These are phyloP conservation scores for Tragelaphus oryx DNA, from an alignment of 2,797 vertebrate genomes.

Conservation along the genomic window DNA sequence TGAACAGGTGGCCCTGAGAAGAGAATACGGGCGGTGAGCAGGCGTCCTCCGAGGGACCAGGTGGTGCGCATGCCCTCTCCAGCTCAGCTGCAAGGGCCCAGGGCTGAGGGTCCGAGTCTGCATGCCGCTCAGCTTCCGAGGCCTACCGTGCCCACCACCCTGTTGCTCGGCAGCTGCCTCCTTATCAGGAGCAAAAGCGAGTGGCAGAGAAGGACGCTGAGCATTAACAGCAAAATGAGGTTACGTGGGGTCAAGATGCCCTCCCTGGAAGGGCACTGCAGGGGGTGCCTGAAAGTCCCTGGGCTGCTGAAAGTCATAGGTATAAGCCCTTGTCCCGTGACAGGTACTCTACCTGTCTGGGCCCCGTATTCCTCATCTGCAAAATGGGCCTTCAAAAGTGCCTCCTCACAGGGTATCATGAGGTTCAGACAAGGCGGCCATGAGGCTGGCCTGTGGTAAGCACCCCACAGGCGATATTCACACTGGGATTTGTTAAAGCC, in stretches of 20 bases:
- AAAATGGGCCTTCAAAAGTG: neutral
- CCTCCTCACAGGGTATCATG: neutral
- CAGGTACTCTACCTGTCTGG: neutral
- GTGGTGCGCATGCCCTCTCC: fast-evolving
- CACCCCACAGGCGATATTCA: fast-evolving
- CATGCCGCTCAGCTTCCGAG: neutral
- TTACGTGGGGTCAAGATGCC: neutral
- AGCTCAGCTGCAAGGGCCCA: neutral
- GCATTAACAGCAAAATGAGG: too few species aligned
- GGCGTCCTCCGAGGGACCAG: fast-evolving
- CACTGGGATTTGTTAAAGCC: neutral
- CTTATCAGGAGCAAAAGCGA: fast-evolving
- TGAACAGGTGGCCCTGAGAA: conserved; percentile 31
- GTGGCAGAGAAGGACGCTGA: neutral
- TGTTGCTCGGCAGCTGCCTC: fast-evolving
- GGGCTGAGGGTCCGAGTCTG: neutral
- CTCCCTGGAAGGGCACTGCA: neutral
- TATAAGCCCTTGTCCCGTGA: fast-evolving
- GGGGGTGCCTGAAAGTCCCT: too few species aligned
- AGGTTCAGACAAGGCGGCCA: neutral
- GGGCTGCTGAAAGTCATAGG: neutral
- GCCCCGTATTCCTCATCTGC: neutral
- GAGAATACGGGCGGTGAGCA: fast-evolving
- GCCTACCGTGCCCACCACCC: neutral
- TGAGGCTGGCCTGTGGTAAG: neutral